phyloP scores from a whole-genome alignment of 1,140 invertebrate species.

The Ylistrum balloti region DNA sequence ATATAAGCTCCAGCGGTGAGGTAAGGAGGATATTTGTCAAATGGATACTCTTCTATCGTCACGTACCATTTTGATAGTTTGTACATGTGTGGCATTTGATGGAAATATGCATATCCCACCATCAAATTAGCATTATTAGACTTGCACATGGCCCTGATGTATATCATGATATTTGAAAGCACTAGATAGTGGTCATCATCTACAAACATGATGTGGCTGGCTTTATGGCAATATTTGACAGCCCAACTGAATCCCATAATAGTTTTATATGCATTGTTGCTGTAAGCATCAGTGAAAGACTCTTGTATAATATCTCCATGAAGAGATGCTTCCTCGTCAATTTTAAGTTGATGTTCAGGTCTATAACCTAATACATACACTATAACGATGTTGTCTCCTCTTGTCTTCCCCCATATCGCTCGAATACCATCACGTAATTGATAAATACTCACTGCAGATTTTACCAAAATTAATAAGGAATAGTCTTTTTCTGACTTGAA shows the following conservation, averaged over 20 bases:
- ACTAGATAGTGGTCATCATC: slow-evolving; percentile 70
- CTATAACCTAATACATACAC: slow-evolving; percentile 53
- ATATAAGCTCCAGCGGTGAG: slow-evolving; percentile 74
- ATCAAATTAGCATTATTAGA: background rate
- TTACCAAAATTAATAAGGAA: background rate
- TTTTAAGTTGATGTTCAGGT: background rate
- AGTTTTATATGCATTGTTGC: slow-evolving; percentile 64
- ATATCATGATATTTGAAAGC: slow-evolving; percentile 51
- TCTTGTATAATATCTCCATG: slow-evolving; percentile 69
- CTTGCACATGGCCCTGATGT: background rate
- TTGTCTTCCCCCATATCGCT: slow-evolving; percentile 46
- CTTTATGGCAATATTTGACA: slow-evolving; percentile 54
- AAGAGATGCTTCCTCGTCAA: slow-evolving; percentile 53
- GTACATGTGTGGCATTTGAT: slow-evolving; percentile 14
- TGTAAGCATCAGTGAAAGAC: slow-evolving; percentile 66
- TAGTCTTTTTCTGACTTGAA: background rate
- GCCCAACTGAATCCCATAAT: slow-evolving; percentile 70
- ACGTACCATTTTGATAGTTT: slow-evolving; percentile 73
- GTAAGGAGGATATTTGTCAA: slow-evolving; percentile 74
- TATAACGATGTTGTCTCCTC: slow-evolving; percentile 10
- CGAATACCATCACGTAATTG: slow-evolving; percentile 41
- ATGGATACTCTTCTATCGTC: slow-evolving; percentile 72
- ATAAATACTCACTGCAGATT: background rate
- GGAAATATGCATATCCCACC: slow-evolving; percentile 24
- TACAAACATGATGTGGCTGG: slow-evolving; percentile 59